Conservation (phyloP, 2,113 vertebrate genomes). For the Gulo gulo region DNA sequence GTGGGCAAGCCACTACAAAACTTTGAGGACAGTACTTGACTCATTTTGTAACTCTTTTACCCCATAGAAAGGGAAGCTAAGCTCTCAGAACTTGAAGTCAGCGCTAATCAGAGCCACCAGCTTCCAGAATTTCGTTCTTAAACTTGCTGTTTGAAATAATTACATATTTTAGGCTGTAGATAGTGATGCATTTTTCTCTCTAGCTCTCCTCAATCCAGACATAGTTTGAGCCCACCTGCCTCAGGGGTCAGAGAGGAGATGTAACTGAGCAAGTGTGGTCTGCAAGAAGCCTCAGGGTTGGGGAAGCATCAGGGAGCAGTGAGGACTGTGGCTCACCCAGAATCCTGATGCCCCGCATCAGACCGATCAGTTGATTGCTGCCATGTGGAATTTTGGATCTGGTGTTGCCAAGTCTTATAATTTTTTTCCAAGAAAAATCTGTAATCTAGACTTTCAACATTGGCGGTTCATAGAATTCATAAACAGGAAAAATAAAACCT, state of each 20-base stretch:
- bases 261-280: neutral
- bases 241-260: neutral
- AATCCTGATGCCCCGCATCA: rapidly evolving
- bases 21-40: neutral
- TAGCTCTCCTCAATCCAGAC: neutral
- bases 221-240: neutral
- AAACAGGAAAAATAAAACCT: neutral
- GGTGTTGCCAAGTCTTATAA: neutral
- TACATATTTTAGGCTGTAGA: neutral
- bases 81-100: neutral
- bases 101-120: neutral
- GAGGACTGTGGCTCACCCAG: neutral
- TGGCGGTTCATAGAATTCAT: neutral
- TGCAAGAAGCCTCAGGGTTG: neutral
- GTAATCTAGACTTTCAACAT: neutral
- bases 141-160: neutral
- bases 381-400: neutral
- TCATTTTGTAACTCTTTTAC: neutral
- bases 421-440: neutral
- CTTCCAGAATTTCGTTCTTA: neutral
- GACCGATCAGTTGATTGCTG: neutral
- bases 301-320: neutral
- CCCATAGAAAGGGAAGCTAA: neutral
- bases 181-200: neutral
- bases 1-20: neutral